Evolutionary conservation across 2,888 invertebrate genomes (phyloP), one percentile per base, ranked within the genome.

Genomic region (Molanna angustata): DNA sequence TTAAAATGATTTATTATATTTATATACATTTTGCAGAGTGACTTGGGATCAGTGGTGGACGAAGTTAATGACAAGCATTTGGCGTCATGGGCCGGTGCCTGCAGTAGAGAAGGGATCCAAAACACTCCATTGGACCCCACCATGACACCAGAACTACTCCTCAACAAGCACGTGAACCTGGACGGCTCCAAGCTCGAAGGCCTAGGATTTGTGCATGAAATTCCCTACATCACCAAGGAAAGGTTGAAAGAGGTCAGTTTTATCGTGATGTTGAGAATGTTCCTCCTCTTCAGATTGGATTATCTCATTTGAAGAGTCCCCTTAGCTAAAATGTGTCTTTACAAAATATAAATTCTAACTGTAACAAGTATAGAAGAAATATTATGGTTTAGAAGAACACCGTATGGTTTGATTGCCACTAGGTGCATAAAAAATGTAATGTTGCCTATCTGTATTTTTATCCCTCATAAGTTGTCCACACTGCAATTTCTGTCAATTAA

Each of bases 41-140:
- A 93, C 72, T 83, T 92, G 72, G 80, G 80, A 1, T 82, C 83
- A 6, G 86, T 91, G 3, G 88, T 91, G 0, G 92, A 93, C 62
- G 93, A 94, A 64, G 91, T 92, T 1, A 95, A 95, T 69, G 94
- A 95, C 71, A 94, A 94, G 67, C 95, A 95, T 69, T 81, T 94
- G 74, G 84, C 82, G 1, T 93, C 94, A 14, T 95, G 95, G 95
- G 93, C 93, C 0, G 88, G 88, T 65, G 83, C 90, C 20, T 94
- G 94, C 67, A 80, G 84, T 58, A 74, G 75, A 58, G 85, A 90
- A 69, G 76, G 79, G 39, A 83, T 94, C 20, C 73, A 78, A 58
- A 94, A 93, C 73, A 90, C 94, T 16, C 94, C 94, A 1, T 76
- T 95, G 1, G 90, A 91, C 56, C 94, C 95, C 0, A 90, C 88